Base-by-base conservation (phyloP, 2,113 vertebrate genomes). In the Andinoacara biseriatus region DNA sequence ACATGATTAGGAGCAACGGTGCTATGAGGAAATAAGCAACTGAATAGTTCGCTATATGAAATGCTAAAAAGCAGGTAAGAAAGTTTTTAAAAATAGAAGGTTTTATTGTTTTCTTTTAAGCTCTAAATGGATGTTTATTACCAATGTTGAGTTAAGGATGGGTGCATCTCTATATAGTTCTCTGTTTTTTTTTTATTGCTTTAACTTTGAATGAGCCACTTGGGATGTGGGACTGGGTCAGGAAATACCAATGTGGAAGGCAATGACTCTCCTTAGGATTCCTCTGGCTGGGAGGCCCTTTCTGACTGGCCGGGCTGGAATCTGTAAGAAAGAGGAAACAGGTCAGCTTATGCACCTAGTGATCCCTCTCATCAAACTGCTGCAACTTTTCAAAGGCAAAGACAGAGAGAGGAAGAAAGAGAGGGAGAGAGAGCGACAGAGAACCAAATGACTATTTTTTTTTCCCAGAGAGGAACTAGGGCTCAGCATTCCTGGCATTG, bases 401-500 rank as follows among this genome's bases (percentile, higher is more conserved):
- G 78, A 74, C 40, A 76, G 52, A 78, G 43, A 46, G 76, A 75
- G 58, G 65, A 40, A 83, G 38, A 57, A 74, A 81, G 63, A 86
- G 31, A 59, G 58, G 74, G 31, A 33, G 31, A 33, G 52, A 81
- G 43, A 54, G 74, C 65, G 59, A 86, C 31, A 59, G 62, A 80
- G 76, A 87, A 80, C 81, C 83, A 85, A 93, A 90, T 91, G 86
- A 80, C 84, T 86, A 78, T 88, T 87, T 86, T 80, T 88, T 87
- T 91, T 87, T 89, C 93, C 91, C 91, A 91, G 79, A 87, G 85
- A 93, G 90, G 91, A 94, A 93, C 91, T 91, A 60, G 85, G 83
- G 82, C 84, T 90, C 87, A 91, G 87, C 92, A 94, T 95, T 95
- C 93, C 90, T 94, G 90, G 90, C 91, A 93, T 91, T 90, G 87